These are phyloP conservation scores for Creontiades dilutus DNA, from an alignment of 2,888 invertebrate genomes.

Conservation along the genomic window DNA sequence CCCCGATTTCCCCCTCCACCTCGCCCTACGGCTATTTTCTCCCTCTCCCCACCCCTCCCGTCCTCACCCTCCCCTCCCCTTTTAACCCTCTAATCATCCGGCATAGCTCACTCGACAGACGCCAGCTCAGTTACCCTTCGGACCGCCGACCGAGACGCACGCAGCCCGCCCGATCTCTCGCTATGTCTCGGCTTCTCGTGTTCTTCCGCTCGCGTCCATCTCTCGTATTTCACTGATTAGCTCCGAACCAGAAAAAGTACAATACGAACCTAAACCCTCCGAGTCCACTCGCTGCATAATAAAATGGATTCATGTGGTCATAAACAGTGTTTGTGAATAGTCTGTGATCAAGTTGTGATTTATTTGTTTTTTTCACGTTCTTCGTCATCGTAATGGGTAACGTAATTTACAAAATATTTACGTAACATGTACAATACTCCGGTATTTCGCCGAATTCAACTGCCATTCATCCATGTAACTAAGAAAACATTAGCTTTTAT, in stretches of 20 bases:
- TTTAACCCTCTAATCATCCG: slow-evolving; percentile 38
- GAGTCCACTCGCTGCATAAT: background rate
- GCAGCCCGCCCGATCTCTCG: background rate
- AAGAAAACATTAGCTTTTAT: background rate
- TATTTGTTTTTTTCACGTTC: background rate
- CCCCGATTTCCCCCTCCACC: slow-evolving; percentile 4
- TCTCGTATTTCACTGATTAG: background rate
- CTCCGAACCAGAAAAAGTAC: background rate
- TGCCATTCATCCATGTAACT: background rate
- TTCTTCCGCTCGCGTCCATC: slow-evolving; percentile 13
- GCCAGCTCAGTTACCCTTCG: slow-evolving; percentile 37
- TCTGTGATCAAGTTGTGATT: slow-evolving; percentile 10
- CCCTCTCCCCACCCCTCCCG: background rate
- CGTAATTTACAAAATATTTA: background rate
- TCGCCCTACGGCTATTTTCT: background rate
- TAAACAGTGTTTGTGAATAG: background rate
- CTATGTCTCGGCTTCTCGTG: background rate
- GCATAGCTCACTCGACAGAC: slow-evolving; percentile 40
- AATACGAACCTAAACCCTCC: background rate
- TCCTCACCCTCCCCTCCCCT: background rate
- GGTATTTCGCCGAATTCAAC: background rate
- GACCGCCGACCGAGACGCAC: background rate
- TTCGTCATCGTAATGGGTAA: slow-evolving; percentile 23
- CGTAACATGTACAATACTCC: background rate
- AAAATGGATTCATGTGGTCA: background rate